Conservation (phyloP, 2,888 invertebrate species). For the Orchesellides sinensis region DNA sequence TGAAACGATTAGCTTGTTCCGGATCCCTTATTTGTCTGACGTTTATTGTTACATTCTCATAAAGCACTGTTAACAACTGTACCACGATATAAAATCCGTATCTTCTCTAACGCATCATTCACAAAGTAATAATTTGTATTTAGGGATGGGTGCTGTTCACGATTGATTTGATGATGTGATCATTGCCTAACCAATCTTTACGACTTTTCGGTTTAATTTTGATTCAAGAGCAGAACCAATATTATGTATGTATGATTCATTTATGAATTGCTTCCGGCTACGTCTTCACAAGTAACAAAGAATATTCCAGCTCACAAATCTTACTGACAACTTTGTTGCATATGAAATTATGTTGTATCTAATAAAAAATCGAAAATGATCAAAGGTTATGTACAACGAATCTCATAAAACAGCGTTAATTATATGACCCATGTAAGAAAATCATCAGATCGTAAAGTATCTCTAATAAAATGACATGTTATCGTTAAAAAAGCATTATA, state of each 20-base stretch:
- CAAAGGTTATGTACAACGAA: no score
- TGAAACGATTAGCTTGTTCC: constrained; percentile 13
- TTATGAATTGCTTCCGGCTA: constrained; percentile 55
- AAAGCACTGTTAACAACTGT: no score
- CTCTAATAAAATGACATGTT: constrained; percentile 36
- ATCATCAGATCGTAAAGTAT: constrained; percentile 35
- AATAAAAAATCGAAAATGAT: background rate
- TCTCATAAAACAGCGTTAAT: no score
- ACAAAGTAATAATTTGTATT: background rate
- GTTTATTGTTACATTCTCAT: no score
- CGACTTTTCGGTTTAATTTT: constrained; percentile 45
- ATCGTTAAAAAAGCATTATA: background rate
- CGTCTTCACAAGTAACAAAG: background rate
- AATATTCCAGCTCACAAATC: background rate
- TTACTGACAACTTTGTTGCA: background rate
- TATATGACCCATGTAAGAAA: constrained; percentile 11
- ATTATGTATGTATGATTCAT: background rate
- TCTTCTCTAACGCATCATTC: background rate
- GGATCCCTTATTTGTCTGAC: constrained; percentile 49
- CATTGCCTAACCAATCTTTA: constrained; percentile 2
- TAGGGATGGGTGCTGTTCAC: background rate
- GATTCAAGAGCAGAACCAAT: background rate
- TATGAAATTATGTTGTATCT: background rate
- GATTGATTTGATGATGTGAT: background rate
- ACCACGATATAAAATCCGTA: no score